phyloP scores from a whole-genome alignment of 2,888 invertebrate genomes.

The Arctia plantaginis region DNA sequence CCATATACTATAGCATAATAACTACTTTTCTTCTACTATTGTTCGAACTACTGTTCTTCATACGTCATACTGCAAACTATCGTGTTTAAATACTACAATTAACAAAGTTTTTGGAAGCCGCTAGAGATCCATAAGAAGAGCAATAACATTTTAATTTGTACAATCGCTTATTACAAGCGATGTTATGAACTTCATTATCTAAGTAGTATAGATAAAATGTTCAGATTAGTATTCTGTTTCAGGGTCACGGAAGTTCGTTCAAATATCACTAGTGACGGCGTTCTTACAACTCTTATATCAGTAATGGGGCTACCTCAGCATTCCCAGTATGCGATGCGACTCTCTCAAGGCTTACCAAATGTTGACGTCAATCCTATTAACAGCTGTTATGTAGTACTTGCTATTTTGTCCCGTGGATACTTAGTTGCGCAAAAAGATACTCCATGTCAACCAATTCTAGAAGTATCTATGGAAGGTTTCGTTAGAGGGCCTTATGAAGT shows the following conservation, averaged over 20 bases:
- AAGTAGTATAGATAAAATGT: constrained; percentile 3
- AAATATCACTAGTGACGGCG: constrained; percentile 78
- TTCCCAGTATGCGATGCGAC: constrained; percentile 65
- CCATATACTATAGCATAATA: too few species aligned
- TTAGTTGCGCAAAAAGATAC: constrained; percentile 88
- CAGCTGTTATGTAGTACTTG: constrained; percentile 87
- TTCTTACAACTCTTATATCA: constrained; percentile 77
- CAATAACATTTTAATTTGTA: background rate
- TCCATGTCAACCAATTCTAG: constrained; percentile 87
- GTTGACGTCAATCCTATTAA: constrained; percentile 71
- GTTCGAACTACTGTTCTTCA: too few species aligned
- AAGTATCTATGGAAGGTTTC: constrained; percentile 88
- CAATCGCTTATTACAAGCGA: background rate
- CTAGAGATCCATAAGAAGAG: background rate
- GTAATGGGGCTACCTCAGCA: constrained; percentile 72
- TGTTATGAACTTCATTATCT: background rate
- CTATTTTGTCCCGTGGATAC: constrained; percentile 87
- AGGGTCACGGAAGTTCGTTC: constrained; percentile 82
- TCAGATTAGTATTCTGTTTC: constrained; percentile 54
- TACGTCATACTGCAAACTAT: background rate
- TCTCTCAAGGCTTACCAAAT: constrained; percentile 71
- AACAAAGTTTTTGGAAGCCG: background rate
- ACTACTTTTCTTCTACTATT: too few species aligned
- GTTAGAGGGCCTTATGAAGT: constrained; percentile 89
- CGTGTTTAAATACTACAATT: background rate